A percentile compares a stretch with the other conserved stretches of the same genome.
phyloP scores from a whole-genome alignment of 2,797 vertebrate species.

The Buceros bicornis region DNA sequence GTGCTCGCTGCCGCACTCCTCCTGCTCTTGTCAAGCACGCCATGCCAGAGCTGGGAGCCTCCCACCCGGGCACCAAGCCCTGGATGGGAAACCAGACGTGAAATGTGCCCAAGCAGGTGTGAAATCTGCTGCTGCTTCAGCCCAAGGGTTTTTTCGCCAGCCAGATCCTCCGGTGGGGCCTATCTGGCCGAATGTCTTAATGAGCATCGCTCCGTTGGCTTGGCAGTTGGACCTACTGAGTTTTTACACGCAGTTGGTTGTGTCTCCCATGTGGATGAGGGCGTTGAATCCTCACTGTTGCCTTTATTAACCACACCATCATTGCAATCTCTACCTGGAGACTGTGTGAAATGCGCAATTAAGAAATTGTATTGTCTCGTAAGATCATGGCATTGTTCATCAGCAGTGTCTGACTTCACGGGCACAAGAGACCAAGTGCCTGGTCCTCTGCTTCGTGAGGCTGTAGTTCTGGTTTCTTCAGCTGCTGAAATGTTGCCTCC shows the following conservation, averaged over 20 bases:
- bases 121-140: neutral
- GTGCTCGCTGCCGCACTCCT: fast-evolving
- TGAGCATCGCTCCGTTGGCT: neutral
- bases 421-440: neutral
- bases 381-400: fast-evolving
- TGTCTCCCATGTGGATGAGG: fast-evolving
- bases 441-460: fast-evolving
- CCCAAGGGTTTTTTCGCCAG: neutral
- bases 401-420: neutral
- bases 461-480: neutral
- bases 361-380: neutral
- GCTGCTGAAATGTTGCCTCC: neutral
- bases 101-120: slow-evolving; percentile 38
- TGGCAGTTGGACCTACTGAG: neutral
- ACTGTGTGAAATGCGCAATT: neutral
- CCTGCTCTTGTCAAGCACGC: neutral
- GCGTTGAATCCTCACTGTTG: neutral
- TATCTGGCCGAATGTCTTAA: neutral
- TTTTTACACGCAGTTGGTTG: fast-evolving
- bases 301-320: neutral
- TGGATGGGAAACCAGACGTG: neutral
- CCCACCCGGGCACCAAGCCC: neutral
- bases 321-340: neutral
- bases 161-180: neutral
- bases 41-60: neutral